Evolutionary conservation across 1,140 invertebrate genomes (phyloP).

Genomic region (Goniozus legneri): DNA sequence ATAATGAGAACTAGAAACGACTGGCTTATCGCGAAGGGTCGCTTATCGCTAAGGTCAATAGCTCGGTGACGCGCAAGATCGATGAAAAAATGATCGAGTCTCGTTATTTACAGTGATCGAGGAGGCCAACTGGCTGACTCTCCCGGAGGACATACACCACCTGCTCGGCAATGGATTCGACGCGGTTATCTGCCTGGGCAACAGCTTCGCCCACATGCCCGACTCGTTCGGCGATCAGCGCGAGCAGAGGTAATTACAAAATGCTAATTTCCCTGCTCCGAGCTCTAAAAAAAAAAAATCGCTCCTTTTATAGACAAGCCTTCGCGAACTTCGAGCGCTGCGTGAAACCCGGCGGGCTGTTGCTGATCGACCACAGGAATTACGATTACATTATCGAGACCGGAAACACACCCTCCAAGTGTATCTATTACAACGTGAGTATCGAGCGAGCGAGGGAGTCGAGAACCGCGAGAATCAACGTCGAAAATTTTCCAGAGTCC

Average conservation of each 20-base stretch:
- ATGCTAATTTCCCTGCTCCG: not conserved
- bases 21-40: no score
- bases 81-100: no score
- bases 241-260: conserved; percentile 64
- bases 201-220: conserved; percentile 84
- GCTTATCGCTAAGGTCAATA: no score
- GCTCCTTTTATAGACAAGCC: conserved; percentile 53
- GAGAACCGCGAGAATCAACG: conserved; percentile 10
- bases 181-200: conserved; percentile 82
- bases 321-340: conserved; percentile 75
- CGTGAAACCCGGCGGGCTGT: conserved; percentile 77
- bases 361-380: conserved; percentile 85
- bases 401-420: conserved; percentile 72
- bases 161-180: conserved; percentile 67
- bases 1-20: no score
- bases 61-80: no score
- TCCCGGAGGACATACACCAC: conserved; percentile 66
- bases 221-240: conserved; percentile 74
- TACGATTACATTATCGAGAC: conserved; percentile 77
- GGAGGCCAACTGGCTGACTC: conserved; percentile 76
- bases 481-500: conserved; percentile 62
- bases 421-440: conserved; percentile 85
- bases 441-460: no score
- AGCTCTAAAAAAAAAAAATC: not conserved
- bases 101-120: conserved; percentile 69